Conservation (phyloP, 2,888 invertebrate species). For the Sarcophaga carnaria region DNA sequence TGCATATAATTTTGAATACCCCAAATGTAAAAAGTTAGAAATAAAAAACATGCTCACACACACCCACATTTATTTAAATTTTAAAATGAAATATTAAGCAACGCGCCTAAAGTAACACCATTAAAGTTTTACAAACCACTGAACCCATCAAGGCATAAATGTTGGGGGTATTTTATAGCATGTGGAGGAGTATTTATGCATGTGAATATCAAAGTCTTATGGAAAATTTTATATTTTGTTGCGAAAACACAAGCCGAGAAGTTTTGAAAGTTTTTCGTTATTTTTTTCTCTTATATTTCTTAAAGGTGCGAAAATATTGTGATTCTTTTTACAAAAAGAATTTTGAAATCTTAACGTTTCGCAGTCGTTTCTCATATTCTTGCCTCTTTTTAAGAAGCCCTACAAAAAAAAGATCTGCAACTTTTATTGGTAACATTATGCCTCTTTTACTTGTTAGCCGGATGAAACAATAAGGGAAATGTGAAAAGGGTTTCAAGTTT, state of each 20-base stretch:
- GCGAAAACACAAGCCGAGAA: no score
- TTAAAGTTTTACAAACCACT: constrained; percentile 49
- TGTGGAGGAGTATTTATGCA: neutral
- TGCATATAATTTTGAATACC: constrained; percentile 49
- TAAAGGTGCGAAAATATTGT: no score
- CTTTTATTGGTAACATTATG: constrained; percentile 56
- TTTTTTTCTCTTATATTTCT: no score
- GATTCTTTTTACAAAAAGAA: neutral
- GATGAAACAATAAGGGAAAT: neutral
- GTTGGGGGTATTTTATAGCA: constrained; percentile 1
- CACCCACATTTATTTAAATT: neutral
- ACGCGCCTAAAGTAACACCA: constrained; percentile 41
- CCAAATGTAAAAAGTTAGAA: constrained; percentile 56
- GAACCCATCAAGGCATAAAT: constrained; percentile 32
- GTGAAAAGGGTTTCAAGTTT: neutral
- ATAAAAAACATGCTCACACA: neutral
- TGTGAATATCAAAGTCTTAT: no score
- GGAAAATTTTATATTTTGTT: no score
- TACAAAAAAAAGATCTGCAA: neutral
- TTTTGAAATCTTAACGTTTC: neutral
- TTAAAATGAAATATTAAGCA: constrained; percentile 7
- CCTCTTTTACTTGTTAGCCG: neutral
- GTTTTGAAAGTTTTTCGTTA: neutral
- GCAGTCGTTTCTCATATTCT: neutral
- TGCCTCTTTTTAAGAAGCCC: neutral